Evolutionary conservation across 2,888 invertebrate genomes (phyloP).

Genomic region (Drosophila gaucha): DNA sequence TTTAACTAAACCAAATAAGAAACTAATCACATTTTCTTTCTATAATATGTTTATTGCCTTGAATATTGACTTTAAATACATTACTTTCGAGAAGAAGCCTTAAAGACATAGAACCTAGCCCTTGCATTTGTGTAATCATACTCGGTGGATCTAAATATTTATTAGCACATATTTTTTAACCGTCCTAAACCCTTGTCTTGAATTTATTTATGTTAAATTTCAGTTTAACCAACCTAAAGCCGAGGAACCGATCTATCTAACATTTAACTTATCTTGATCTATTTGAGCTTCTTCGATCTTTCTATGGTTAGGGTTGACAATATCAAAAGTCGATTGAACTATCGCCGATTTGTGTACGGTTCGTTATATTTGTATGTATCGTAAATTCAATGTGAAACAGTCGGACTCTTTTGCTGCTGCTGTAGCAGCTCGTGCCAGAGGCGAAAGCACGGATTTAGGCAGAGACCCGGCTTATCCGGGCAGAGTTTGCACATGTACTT

Average conservation of each 20-base stretch:
- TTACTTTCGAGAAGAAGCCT: no score
- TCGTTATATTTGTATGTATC: not conserved
- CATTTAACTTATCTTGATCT: not conserved
- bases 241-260: not conserved
- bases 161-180: not conserved
- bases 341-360: no score
- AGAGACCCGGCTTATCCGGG: conserved; percentile 68
- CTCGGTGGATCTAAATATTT: not conserved
- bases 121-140: no score
- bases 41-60: no score
- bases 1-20: no score
- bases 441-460: conserved; percentile 66
- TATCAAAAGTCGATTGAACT: no score
- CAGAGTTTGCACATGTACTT: conserved; percentile 64
- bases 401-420: conserved; percentile 12
- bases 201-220: not conserved
- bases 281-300: not conserved
- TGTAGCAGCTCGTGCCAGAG: conserved; percentile 66
- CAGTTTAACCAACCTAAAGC: not conserved
- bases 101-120: no score
- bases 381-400: conserved; percentile 9
- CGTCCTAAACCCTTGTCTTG: no score
- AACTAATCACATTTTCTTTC: no score
- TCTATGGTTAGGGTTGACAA: no score
- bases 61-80: no score